Base-by-base conservation (phyloP, 2,888 invertebrate genomes). In the Sinopyrophorus schimmeli region DNA sequence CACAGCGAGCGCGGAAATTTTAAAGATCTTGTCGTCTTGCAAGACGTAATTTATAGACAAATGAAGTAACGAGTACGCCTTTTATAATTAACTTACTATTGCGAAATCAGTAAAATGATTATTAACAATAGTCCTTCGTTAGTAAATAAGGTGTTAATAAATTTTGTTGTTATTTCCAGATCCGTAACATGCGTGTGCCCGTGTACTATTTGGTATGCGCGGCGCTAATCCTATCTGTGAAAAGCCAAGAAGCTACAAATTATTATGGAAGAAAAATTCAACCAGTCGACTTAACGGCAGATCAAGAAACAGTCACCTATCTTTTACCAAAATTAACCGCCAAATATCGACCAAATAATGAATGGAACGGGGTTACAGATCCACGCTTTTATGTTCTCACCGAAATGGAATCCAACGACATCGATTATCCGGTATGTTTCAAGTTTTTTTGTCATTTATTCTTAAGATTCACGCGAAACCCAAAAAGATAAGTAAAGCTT, bases 271-370 rank as follows among this genome's bases (percentile, higher is more conserved):
- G 64, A 31, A 63, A 60, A 53, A 58, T 70, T 53, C 68, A 70
- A 43, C 66, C 71, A 3, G 53, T 69, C 23, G 66, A 69, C 53
- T 58, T 70, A 31, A 63, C 62, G 17, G 62, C 69, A 20, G 73
- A 74, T 48, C 70, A 70, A 61, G 74, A 74, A 56, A 69, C 70
- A 16, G 56, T 72, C 49, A 74, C 74, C 55, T 81, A 79, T 65
- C 75, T 76, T 17, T 65, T 77, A 52, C 77, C 79, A 14, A 74
- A 77, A 52, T 66, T 79, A 66, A 73, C 77, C 16, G 76, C 77
- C n/a, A 80, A 79, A 63, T 80, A 77, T 69, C 58, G 68, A 46
- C 69, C 69, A 18, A 69, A 65, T 54, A 63, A 59, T 54, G 66
- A 66, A 6, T 70, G 70, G 69, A 66, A 66, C 27, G 68, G 66